Evolutionary conservation across 2,797 vertebrate species (phyloP).

Genomic region (Notoglanidium macrostoma): DNA sequence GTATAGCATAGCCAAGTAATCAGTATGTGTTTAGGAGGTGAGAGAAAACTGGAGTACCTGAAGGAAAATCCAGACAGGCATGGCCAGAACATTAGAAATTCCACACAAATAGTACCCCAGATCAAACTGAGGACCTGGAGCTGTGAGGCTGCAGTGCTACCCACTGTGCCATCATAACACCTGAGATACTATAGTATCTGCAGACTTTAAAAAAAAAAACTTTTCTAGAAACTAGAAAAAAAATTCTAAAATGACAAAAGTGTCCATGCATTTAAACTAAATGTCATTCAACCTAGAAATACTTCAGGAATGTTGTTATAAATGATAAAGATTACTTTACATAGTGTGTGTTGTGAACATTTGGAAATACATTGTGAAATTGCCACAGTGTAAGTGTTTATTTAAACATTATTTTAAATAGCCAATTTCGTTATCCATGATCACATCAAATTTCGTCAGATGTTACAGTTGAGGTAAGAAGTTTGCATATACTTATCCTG

Average conservation of each 20-base stretch:
- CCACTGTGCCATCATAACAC: background rate
- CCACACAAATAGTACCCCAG: background rate
- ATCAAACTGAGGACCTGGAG: background rate
- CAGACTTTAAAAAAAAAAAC: background rate
- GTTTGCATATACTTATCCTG: too few relatives aligned
- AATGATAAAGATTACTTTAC: background rate
- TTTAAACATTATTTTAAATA: background rate
- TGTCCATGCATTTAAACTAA: background rate
- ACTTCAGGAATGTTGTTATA: background rate
- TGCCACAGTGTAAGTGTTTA: background rate
- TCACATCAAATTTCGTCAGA: background rate
- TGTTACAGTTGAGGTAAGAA: background rate
- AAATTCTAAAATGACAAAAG: background rate
- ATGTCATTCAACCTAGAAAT: background rate
- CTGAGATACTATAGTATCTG: background rate
- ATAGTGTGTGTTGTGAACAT: background rate
- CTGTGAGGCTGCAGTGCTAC: background rate
- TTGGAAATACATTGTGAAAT: background rate
- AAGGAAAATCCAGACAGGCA: background rate
- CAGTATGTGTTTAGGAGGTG: background rate
- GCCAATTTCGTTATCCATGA: background rate
- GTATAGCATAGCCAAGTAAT: background rate
- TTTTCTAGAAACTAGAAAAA: background rate
- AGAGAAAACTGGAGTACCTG: background rate
- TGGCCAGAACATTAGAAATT: background rate